phyloP scores from a whole-genome alignment of 1,140 invertebrate species.

The Drosophila lowei region DNA sequence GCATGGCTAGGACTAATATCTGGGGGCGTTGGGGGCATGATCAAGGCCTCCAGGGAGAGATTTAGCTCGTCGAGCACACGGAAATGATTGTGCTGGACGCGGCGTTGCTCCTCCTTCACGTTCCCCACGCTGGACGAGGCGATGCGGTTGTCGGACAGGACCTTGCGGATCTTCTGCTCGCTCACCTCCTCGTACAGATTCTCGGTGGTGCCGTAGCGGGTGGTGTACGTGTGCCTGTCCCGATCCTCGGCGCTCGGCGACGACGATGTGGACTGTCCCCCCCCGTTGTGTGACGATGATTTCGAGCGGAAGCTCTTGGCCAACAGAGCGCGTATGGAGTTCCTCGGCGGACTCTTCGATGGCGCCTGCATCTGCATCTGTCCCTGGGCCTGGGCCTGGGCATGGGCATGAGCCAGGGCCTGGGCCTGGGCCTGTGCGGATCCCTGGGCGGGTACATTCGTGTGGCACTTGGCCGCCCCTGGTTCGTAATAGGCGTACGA shows the following conservation, averaged over 20 bases:
- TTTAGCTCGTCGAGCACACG: slow-evolving; percentile 93
- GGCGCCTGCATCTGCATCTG: slow-evolving; percentile 38
- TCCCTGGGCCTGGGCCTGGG: slow-evolving; percentile 3
- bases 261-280: slow-evolving; percentile 63
- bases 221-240: slow-evolving; percentile 88
- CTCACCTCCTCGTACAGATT: slow-evolving; percentile 95
- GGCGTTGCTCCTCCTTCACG: slow-evolving; percentile 91
- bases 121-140: slow-evolving; percentile 86
- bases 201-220: slow-evolving; percentile 91
- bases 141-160: slow-evolving; percentile 83
- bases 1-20: slow-evolving; percentile 70
- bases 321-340: slow-evolving; percentile 80
- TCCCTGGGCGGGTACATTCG: slow-evolving; percentile 85
- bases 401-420: not conserved
- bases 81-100: slow-evolving; percentile 90
- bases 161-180: slow-evolving; percentile 84
- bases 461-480: slow-evolving; percentile 84
- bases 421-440: slow-evolving; percentile 4
- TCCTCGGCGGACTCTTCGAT: slow-evolving; percentile 80
- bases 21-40: slow-evolving; percentile 87
- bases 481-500: slow-evolving; percentile 91
- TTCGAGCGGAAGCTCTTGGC: slow-evolving; percentile 78
- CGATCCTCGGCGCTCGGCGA: slow-evolving; percentile 76
- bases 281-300: slow-evolving; percentile 59
- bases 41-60: slow-evolving; percentile 92